Evolutionary conservation across 2,113 vertebrate species (phyloP).

Genomic region (Vimba vimba): DNA sequence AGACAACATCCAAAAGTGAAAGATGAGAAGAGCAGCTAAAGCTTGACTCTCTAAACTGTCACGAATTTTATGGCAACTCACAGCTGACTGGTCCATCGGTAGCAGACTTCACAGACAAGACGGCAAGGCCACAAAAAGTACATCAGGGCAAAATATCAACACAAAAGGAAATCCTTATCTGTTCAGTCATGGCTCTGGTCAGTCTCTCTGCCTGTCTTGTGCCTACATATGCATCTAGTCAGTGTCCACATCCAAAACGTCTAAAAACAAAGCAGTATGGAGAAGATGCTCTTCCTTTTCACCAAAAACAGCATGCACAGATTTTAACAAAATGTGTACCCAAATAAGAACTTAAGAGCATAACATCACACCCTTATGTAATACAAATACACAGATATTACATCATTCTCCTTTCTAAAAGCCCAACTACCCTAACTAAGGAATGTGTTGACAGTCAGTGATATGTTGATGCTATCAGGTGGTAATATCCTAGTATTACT

Average conservation of each 20-base stretch:
- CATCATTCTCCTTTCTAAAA: not conserved
- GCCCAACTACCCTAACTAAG: not conserved
- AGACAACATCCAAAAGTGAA: constrained; percentile 57
- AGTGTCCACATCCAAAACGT: not conserved
- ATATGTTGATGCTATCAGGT: not conserved
- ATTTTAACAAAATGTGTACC: not conserved
- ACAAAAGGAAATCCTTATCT: not conserved
- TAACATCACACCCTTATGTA: not conserved
- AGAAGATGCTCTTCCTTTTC: not conserved
- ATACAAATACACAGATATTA: not conserved
- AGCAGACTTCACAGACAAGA: not conserved
- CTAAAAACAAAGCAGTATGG: not conserved
- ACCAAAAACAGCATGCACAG: not conserved
- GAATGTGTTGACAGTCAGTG: too few species aligned
- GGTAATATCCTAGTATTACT: not conserved
- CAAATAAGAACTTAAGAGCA: not conserved
- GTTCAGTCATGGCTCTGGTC: not conserved
- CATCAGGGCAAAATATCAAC: not conserved
- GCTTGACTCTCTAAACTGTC: not conserved
- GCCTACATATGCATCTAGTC: not conserved
- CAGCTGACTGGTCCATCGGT: not conserved
- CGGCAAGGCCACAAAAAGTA: not conserved
- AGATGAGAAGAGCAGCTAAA: constrained; percentile 38
- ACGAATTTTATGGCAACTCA: not conserved
- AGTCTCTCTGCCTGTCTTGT: not conserved